Base-by-base conservation (phyloP, 2,113 vertebrate species). In the Herpetotheres cachinnans region DNA sequence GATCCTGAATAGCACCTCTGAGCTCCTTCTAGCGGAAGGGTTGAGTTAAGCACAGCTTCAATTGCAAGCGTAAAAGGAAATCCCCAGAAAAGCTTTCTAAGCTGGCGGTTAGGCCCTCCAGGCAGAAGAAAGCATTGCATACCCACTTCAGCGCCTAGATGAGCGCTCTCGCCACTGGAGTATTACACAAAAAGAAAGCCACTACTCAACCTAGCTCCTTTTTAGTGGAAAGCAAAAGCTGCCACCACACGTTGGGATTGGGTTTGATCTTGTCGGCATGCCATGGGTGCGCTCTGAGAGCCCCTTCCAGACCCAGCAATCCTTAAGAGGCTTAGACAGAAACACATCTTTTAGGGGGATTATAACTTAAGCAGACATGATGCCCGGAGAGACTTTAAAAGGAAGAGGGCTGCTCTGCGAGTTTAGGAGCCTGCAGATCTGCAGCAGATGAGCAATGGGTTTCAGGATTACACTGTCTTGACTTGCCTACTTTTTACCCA, bases 31-130 rank as follows among this genome's bases (percentile, higher is more conserved):
- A 81, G 86, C 2, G 9, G 58, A 86, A 93, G 58, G 58, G 88
- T 6, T 93, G 74, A 80, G 78, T 71, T 90, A 93, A 94, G 80
- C 80, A 74, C 67, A 66, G 83, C 30, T 95, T 93, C 90, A 52
- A 46, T 11, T 11, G 58, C 66, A 52, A 73, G 62, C 0, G 0
- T 36, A 66, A 63, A 70, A 95, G 46, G 77, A 96, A 96, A 96
- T 90, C 86, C 93, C 80, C 63, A 47, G 86, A 46, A 94, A 96
- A 96, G 80, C 95, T 89, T 89, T 42, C 94, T 94, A 92, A 95
- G 83, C 67, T 4, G 0, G 34, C 0, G 0, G 82, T 27, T 22
- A 83, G 76, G n/a, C 59, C 54, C 93, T 90, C 38, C 72, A 74
- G 93, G 89, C 86, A 90, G 79, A 77, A 79, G 59, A 67, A 69